Percentiles rank a stretch among this genome's conserved stretches.
phyloP scores from a whole-genome alignment of 1,140 invertebrate genomes.

The Papilio xuthus region DNA sequence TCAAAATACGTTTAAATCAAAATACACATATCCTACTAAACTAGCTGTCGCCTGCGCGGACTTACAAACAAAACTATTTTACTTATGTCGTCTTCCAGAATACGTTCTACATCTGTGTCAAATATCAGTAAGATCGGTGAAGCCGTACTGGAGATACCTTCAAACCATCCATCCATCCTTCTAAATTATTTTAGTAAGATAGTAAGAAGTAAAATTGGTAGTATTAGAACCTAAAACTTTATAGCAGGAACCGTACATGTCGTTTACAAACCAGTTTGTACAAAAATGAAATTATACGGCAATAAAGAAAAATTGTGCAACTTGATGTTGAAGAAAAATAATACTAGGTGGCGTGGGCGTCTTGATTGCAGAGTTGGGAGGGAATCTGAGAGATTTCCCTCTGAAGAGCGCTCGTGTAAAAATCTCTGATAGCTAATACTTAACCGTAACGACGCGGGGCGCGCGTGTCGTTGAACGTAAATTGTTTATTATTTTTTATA shows the following conservation, averaged over 20 bases:
- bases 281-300: slow-evolving; percentile 24
- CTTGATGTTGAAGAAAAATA: slow-evolving; percentile 20
- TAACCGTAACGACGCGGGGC: slow-evolving; percentile 60
- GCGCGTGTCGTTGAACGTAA: slow-evolving; percentile 77
- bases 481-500: slow-evolving; percentile 81
- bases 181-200: no score
- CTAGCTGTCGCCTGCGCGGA: no score
- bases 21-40: neutral
- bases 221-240: neutral
- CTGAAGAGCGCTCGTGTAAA: slow-evolving; percentile 56
- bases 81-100: no score
- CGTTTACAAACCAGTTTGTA: neutral
- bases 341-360: slow-evolving; percentile 10
- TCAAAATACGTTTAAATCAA: neutral
- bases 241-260: neutral
- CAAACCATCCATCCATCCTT: no score
- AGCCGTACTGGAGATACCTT: no score
- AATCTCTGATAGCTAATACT: slow-evolving; percentile 64
- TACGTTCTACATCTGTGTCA: no score
- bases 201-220: neutral
- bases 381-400: slow-evolving; percentile 31
- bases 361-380: slow-evolving; percentile 16
- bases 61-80: no score
- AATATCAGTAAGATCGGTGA: no score
- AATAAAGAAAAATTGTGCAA: slow-evolving; percentile 13